Evolutionary conservation across 1,140 invertebrate species (phyloP), one percentile per base, ranked within the genome.

Genomic region (Phocides pigmalion): DNA sequence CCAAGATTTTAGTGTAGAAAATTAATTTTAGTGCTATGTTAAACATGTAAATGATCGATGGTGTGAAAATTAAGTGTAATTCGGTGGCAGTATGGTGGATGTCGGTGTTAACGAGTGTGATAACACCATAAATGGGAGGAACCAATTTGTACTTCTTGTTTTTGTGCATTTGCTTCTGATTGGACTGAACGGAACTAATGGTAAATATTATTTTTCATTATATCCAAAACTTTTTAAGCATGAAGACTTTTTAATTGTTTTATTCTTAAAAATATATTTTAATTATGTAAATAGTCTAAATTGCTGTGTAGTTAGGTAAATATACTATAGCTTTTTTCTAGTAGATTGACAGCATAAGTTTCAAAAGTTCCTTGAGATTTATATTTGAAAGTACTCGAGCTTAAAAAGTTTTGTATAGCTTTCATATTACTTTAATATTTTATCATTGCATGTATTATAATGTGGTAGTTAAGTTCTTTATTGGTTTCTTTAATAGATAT

Each of bases 1-100:
- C 51, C 39, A 70, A 62, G 51, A 72, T 72, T 65, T 69, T 51
- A 64, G 62, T 67, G 62, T 54, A 58, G 41, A 47, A 53, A 68
- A 70, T 46, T 64, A 62, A 63, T 58, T 54, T 62, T 58, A 74
- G 76, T 81, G 73, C 63, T 76, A 70, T 80, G 64, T 67, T 76
- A 79, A 87, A 77, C 76, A 89, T 89, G 87, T 89, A 83, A 87
- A 84, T 82, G 47, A 70, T 78, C 71, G 70, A 76, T 72, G 68
- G 72, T 82, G 79, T 81, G 75, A 76, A 73, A 81, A 83, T 76
- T 77, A 47, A 70, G 76, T 77, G 77, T 77, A 81, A 82, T 76
- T 82, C 69, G 66, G 84, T 84, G 86, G 79, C 87, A 90, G 86
- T 81, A 90, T 90, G 88, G 85, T 90, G 85, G 79, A 87, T 88